These are phyloP conservation scores for Cephus rjabovi DNA, from an alignment of 2,888 invertebrate species.

Conservation along the genomic window DNA sequence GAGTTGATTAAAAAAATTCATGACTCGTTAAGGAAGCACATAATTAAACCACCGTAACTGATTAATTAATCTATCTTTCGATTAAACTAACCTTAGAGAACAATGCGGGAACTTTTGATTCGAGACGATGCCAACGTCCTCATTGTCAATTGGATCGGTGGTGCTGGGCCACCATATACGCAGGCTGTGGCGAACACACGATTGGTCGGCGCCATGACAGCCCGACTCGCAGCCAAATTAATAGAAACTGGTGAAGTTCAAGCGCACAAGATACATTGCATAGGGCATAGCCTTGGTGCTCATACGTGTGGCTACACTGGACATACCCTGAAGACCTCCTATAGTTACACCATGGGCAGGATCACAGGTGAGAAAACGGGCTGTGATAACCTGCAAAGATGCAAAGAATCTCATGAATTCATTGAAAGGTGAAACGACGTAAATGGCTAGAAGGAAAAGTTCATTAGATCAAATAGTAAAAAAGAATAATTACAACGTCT, in stretches of 20 bases:
- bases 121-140: conserved; percentile 81
- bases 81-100: conserved; percentile 69
- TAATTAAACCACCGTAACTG: background rate
- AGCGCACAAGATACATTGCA: conserved; percentile 79
- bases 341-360: conserved; percentile 77
- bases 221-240: conserved; percentile 73
- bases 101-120: conserved; percentile 79
- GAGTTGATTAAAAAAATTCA: conserved; percentile 29
- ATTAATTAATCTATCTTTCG: background rate
- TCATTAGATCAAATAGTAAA: background rate
- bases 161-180: conserved; percentile 88
- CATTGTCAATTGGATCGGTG: conserved; percentile 87
- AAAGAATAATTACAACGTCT: background rate
- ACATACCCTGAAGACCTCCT: conserved; percentile 72
- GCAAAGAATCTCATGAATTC: background rate
- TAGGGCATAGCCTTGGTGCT: conserved; percentile 89
- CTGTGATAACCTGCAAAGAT: background rate
- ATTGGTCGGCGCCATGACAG: conserved; percentile 86
- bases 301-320: conserved; percentile 90
- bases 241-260: conserved; percentile 61
- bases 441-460: background rate
- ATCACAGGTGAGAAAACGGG: conserved; percentile 75
- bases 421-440: background rate
- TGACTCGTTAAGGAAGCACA: background rate
- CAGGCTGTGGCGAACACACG: conserved; percentile 94